Conservation (phyloP, 2,888 invertebrate genomes). For the Drosophila leonis region DNA sequence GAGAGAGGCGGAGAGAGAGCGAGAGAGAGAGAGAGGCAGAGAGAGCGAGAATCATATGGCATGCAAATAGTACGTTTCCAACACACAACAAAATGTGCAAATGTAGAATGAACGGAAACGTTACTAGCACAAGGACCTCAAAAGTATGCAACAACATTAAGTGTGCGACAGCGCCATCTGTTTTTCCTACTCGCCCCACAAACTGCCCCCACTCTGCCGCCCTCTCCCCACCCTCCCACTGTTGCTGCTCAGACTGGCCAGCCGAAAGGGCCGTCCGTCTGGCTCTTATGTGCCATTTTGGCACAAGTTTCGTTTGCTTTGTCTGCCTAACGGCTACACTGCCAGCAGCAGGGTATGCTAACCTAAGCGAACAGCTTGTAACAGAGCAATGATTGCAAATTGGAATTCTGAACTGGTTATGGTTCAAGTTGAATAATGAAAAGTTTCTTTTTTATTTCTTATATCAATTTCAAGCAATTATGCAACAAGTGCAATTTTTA, state of each 20-base stretch:
- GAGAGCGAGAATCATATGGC: neutral
- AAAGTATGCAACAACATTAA: slow-evolving; percentile 79
- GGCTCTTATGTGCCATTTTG: slow-evolving; percentile 69
- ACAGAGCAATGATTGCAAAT: neutral
- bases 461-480: neutral
- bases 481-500: neutral
- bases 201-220: neutral
- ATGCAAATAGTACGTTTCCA: slow-evolving; percentile 7
- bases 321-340: slow-evolving; percentile 26
- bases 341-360: neutral
- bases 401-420: neutral
- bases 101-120: slow-evolving; percentile 77
- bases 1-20: neutral
- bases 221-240: neutral
- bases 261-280: slow-evolving; percentile 26
- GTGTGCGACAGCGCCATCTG: slow-evolving; percentile 59
- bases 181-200: neutral
- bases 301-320: slow-evolving; percentile 53
- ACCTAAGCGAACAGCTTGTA: neutral
- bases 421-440: too few relatives aligned
- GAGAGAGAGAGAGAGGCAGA: neutral
- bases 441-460: too few relatives aligned
- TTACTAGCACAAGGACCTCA: slow-evolving; percentile 79
- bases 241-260: slow-evolving; percentile 21
- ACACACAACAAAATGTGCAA: slow-evolving; percentile 45